phyloP scores from a whole-genome alignment of 1,140 invertebrate genomes.

The Coenobita brevimanus region DNA sequence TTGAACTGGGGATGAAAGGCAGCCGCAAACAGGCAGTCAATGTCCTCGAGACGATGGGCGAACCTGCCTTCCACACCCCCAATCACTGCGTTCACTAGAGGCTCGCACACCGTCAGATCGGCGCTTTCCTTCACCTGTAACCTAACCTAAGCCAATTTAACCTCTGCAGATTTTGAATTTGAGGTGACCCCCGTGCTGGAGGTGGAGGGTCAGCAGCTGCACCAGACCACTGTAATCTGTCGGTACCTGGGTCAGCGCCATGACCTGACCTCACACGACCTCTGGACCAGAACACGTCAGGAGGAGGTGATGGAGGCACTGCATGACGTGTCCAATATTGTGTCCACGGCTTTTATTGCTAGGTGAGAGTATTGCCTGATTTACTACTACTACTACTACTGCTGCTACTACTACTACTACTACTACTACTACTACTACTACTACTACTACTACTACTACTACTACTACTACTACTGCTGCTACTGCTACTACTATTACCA shows the following conservation, averaged over 20 bases:
- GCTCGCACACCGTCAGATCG: no score
- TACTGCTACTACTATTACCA: no score
- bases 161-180: slow-evolving; percentile 24
- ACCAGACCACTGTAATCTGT: slow-evolving; percentile 42
- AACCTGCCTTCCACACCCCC: no score
- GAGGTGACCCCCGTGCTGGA: slow-evolving; percentile 4
- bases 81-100: no score
- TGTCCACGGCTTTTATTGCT: slow-evolving; percentile 5
- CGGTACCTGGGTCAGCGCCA: slow-evolving; percentile 43
- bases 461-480: no score
- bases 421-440: no score
- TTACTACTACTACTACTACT: no score
- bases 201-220: slow-evolving; percentile 38
- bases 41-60: no score
- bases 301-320: slow-evolving; percentile 38
- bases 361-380: slow-evolving; percentile 6
- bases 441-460: no score
- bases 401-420: no score
- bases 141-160: not conserved
- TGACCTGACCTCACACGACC: slow-evolving; percentile 23
- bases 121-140: no score
- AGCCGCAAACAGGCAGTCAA: no score
- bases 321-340: slow-evolving; percentile 12
- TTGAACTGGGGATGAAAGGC: not conserved
- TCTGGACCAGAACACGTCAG: slow-evolving; percentile 38